Percentiles rank a stretch among this genome's conserved stretches.
Conservation (phyloP, 1,140 invertebrate genomes). For the Nephila pilipes region DNA sequence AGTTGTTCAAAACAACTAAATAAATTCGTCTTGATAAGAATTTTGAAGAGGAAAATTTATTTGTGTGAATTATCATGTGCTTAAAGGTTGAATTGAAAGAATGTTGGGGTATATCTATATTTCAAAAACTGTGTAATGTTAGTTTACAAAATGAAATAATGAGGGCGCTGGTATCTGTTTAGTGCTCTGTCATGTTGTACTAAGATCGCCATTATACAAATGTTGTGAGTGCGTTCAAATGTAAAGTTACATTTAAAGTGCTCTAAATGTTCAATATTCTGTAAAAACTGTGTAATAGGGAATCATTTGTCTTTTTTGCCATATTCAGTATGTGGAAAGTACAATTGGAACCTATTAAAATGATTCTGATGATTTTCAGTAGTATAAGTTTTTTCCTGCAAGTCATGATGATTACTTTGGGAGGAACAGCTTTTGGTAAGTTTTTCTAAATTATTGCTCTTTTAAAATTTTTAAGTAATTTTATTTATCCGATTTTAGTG, state of each 20-base stretch:
- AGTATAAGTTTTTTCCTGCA: neutral
- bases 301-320: too few relatives aligned
- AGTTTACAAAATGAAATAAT: slow-evolving; percentile 56
- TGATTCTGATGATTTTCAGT: neutral
- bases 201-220: neutral
- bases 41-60: too few relatives aligned
- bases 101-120: too few relatives aligned
- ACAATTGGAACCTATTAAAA: neutral
- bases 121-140: neutral
- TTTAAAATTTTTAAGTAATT: neutral
- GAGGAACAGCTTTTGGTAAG: neutral
- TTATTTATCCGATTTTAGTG: too few relatives aligned
- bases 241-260: neutral
- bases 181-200: neutral
- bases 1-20: too few relatives aligned
- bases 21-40: too few relatives aligned
- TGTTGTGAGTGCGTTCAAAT: neutral
- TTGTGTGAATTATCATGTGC: too few relatives aligned
- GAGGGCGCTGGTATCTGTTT: slow-evolving; percentile 53
- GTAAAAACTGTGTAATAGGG: too few relatives aligned
- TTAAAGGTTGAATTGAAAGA: too few relatives aligned
- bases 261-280: neutral
- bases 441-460: neutral
- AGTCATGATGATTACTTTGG: neutral
- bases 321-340: too few relatives aligned